Percentiles rank a stretch among this genome's conserved stretches.
Evolutionary conservation across 2,888 invertebrate species (phyloP).

Genomic region (Drosophila affinis): DNA sequence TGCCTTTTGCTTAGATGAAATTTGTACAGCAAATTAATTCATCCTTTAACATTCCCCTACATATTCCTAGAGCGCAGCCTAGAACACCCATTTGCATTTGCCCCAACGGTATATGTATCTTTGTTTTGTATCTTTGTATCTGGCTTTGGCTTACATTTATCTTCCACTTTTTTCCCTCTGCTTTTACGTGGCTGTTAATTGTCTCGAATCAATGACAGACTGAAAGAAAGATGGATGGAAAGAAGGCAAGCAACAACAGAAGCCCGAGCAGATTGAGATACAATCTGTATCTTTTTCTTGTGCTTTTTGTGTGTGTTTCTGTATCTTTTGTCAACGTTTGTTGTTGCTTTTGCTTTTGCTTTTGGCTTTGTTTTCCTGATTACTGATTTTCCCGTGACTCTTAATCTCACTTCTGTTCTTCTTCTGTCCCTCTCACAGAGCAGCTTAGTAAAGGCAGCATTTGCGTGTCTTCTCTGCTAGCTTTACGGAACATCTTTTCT

Average conservation of each 20-base stretch:
- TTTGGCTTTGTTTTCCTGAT: slow-evolving; percentile 11
- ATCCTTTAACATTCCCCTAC: not conserved
- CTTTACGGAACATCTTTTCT: not conserved
- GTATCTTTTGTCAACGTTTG: slow-evolving; percentile 2
- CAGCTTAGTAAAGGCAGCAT: not conserved
- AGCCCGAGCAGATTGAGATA: not conserved
- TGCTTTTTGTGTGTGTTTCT: slow-evolving; percentile 17
- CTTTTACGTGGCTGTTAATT: slow-evolving; percentile 45
- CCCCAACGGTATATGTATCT: slow-evolving; percentile 18
- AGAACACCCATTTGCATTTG: slow-evolving; percentile 18
- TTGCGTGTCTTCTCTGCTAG: not conserved
- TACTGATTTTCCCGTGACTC: not conserved
- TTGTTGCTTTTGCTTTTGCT: slow-evolving; percentile 3
- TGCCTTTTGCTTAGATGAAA: slow-evolving; percentile 1
- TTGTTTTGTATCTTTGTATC: slow-evolving; percentile 11
- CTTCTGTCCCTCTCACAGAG: not conserved
- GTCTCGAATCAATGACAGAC: slow-evolving; percentile 41
- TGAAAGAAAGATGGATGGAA: slow-evolving; percentile 8
- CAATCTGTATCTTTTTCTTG: slow-evolving; percentile 16
- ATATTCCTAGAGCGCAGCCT: not conserved
- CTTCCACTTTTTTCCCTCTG: slow-evolving; percentile 13
- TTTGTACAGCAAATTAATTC: not conserved
- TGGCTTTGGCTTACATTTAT: not conserved
- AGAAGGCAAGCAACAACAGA: slow-evolving; percentile 3
- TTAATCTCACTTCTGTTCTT: not conserved